phyloP scores from a whole-genome alignment of 1,140 invertebrate genomes.

The Aphelenchoides fujianensis region DNA sequence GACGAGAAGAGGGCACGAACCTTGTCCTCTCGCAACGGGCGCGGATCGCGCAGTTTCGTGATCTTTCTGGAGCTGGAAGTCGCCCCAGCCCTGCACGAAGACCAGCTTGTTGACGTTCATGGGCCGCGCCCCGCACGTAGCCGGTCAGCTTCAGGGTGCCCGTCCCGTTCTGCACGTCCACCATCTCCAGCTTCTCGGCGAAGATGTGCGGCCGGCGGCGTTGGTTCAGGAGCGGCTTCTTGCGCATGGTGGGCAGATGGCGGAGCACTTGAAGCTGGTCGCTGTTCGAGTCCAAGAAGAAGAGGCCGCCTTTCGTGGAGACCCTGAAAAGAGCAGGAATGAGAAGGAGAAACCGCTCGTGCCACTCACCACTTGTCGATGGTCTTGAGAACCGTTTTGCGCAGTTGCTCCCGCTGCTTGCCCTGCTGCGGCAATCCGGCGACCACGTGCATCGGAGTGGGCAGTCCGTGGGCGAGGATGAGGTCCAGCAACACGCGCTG shows the following conservation, averaged over 20 bases:
- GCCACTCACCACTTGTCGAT: conserved; percentile 37
- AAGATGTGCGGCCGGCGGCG: conserved; percentile 34
- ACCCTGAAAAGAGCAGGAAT: conserved; percentile 26
- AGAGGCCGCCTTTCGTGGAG: conserved; percentile 21
- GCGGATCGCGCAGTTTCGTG: conserved; percentile 73
- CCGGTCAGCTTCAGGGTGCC: conserved; percentile 79
- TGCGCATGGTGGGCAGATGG: conserved; percentile 32
- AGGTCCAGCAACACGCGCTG: conserved; percentile 18
- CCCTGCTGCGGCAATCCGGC: conserved; percentile 38
- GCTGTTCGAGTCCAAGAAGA: conserved; percentile 19
- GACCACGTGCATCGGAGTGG: conserved; percentile 29
- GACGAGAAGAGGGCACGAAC: too few relatives aligned
- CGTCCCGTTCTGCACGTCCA: conserved; percentile 19
- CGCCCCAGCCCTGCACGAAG: conserved; percentile 83
- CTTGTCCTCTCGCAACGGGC: conserved; percentile 65
- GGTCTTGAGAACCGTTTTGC: conserved; percentile 34
- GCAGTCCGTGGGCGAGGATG: conserved; percentile 40
- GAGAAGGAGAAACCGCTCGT: neutral
- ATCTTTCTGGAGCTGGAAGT: conserved; percentile 85
- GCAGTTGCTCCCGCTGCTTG: conserved; percentile 47
- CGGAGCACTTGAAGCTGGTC: conserved; percentile 41
- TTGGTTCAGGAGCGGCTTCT: conserved; percentile 34
- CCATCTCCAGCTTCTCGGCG: conserved; percentile 35
- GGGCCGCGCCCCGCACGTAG: conserved; percentile 75
- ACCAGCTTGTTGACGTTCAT: conserved; percentile 82